Conservation (phyloP, 2,113 vertebrate genomes). For the Protobothrops mucrosquamatus region DNA sequence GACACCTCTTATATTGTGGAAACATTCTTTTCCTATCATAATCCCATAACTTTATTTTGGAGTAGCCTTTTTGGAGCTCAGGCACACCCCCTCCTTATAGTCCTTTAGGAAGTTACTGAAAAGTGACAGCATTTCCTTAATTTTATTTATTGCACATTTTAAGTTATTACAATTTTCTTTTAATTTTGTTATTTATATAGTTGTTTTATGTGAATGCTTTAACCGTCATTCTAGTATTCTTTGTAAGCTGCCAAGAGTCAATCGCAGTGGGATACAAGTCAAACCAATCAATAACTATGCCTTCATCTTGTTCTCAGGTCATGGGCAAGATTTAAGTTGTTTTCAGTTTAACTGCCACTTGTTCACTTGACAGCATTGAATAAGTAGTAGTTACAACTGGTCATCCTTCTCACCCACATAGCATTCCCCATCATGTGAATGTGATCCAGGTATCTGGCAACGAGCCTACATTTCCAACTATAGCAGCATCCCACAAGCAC, state of each 20-base stretch:
- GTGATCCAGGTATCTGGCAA: neutral
- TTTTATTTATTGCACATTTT: neutral
- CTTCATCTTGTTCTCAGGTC: neutral
- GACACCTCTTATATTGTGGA: neutral
- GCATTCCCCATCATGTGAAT: neutral
- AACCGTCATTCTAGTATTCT: neutral
- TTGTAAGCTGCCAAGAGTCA: neutral
- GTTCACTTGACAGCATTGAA: neutral
- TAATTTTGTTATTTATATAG: neutral
- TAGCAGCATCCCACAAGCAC: neutral
- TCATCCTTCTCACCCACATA: neutral
- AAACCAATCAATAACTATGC: neutral
- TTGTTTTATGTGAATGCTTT: neutral
- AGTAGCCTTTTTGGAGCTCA: neutral
- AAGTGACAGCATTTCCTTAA: neutral
- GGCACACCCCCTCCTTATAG: neutral
- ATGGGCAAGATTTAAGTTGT: neutral
- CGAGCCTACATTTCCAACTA: neutral
- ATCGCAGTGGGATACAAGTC: neutral
- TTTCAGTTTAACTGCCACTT: neutral
- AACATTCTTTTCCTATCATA: neutral
- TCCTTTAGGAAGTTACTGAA: neutral
- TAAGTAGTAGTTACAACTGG: neutral
- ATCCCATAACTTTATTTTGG: neutral
- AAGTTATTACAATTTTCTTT: neutral